Conservation (phyloP, 1,140 invertebrate species). For the Aleiodes sp. region DNA sequence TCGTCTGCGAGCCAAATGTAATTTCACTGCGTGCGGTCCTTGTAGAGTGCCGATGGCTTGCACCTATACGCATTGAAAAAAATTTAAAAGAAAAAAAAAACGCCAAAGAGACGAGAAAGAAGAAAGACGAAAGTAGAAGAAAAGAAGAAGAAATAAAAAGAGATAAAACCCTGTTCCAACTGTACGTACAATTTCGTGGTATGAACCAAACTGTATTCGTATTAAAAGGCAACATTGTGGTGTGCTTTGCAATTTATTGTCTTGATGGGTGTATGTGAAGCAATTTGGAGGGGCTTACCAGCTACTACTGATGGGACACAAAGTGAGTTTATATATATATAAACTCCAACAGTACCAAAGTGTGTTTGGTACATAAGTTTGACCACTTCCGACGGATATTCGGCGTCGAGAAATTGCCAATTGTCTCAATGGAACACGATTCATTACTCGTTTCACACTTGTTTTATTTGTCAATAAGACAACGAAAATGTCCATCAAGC, state of each 20-base stretch:
- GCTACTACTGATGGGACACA: constrained; percentile 15
- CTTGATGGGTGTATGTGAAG: constrained; percentile 27
- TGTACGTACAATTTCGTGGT: constrained; percentile 10
- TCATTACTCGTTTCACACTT: constrained; percentile 12
- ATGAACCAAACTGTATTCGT: constrained; percentile 12
- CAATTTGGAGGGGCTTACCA: constrained; percentile 37
- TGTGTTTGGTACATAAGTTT: background rate
- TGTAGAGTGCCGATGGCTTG: constrained; percentile 40
- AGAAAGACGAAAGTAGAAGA: background rate
- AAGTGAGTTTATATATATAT: constrained; percentile 13
- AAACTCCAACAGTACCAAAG: background rate
- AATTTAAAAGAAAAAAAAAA: background rate
- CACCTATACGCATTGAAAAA: constrained; percentile 17
- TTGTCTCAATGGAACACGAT: constrained; percentile 43
- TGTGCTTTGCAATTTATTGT: constrained; percentile 41
- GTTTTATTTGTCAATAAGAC: constrained; percentile 5
- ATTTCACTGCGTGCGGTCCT: constrained; percentile 59
- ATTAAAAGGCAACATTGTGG: constrained; percentile 25
- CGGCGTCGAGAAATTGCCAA: constrained; percentile 44
- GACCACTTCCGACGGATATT: constrained; percentile 45
- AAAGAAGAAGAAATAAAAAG: background rate
- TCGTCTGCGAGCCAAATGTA: constrained; percentile 57
- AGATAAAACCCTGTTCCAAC: constrained; percentile 1
- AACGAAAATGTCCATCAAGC: background rate
- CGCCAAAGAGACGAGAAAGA: background rate